Evolutionary conservation across 2,797 vertebrate genomes (phyloP).

Genomic region (Amblyopsis hoosieri): DNA sequence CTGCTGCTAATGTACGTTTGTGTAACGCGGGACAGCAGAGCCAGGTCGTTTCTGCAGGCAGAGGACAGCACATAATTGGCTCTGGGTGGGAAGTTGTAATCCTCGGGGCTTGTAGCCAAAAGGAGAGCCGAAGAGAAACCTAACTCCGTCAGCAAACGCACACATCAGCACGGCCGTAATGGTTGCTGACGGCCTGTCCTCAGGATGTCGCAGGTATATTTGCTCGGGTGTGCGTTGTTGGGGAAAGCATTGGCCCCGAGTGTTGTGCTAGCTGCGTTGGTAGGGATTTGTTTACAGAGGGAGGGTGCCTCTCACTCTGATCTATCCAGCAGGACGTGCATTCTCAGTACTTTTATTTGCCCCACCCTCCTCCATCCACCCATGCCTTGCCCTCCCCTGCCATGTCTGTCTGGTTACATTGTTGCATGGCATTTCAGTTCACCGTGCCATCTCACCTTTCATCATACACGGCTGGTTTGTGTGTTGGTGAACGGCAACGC

Average conservation of each 20-base stretch:
- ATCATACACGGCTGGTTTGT: neutral
- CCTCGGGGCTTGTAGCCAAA: conserved; percentile 41
- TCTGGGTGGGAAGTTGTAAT: conserved; percentile 61
- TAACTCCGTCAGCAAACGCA: conserved; percentile 1
- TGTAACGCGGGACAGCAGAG: conserved; percentile 30
- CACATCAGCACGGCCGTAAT: neutral
- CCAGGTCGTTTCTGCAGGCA: conserved; percentile 24
- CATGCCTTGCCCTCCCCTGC: neutral
- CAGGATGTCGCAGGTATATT: too few species aligned
- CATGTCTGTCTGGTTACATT: conserved; percentile 18
- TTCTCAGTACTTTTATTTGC: conserved; percentile 15
- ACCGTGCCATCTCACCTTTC: neutral
- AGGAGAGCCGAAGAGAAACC: conserved; percentile 12
- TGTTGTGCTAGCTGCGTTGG: neutral
- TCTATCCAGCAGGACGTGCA: conserved; percentile 30
- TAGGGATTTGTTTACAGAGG: conserved; percentile 17
- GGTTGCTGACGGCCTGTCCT: neutral
- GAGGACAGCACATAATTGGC: conserved; percentile 69
- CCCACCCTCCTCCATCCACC: conserved; percentile 7
- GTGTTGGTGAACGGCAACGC: too few species aligned
- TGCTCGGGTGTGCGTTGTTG: neutral
- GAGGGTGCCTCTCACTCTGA: conserved; percentile 4
- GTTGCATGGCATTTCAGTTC: too few species aligned
- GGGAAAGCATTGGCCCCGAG: neutral
- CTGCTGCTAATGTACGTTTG: neutral